Percentiles rank a stretch among this genome's conserved stretches.
phyloP scores from a whole-genome alignment of 2,797 vertebrate genomes.

The Glyptemys insculpta region DNA sequence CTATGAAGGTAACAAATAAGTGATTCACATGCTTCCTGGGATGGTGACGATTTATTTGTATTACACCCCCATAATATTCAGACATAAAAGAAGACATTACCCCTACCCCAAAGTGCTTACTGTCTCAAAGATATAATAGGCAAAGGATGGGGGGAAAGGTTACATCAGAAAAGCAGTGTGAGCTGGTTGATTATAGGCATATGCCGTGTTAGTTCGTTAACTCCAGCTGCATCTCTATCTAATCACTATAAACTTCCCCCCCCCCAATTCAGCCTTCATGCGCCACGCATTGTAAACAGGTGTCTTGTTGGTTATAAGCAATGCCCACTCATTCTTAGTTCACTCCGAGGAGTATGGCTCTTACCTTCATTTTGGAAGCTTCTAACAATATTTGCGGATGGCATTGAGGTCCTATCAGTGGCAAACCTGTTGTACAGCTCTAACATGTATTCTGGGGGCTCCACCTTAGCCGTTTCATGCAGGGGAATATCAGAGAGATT shows the following conservation, averaged over 20 bases:
- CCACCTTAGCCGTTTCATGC: conserved; percentile 83
- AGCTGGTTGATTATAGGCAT: background rate
- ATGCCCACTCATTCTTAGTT: accelerated
- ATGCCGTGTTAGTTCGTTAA: background rate
- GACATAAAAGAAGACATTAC: background rate
- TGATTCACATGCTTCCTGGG: accelerated
- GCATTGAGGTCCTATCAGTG: conserved; percentile 92
- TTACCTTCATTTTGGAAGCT: conserved; percentile 99
- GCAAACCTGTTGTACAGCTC: conserved; percentile 98
- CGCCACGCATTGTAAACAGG: background rate
- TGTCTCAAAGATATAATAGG: background rate
- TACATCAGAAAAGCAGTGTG: background rate
- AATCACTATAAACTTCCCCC: background rate
- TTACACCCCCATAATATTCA: accelerated
- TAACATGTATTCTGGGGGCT: conserved; percentile 98
- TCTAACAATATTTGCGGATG: conserved; percentile 95
- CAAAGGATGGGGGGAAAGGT: background rate
- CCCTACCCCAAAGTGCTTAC: background rate
- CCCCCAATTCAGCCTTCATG: accelerated
- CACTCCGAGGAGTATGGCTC: background rate
- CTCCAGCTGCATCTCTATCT: background rate
- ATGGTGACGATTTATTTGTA: background rate
- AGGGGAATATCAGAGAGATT: conserved; percentile 90
- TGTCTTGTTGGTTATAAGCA: background rate
- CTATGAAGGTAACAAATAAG: background rate